phyloP scores from a whole-genome alignment of 1,140 invertebrate genomes.

The Drosophila busckii region DNA sequence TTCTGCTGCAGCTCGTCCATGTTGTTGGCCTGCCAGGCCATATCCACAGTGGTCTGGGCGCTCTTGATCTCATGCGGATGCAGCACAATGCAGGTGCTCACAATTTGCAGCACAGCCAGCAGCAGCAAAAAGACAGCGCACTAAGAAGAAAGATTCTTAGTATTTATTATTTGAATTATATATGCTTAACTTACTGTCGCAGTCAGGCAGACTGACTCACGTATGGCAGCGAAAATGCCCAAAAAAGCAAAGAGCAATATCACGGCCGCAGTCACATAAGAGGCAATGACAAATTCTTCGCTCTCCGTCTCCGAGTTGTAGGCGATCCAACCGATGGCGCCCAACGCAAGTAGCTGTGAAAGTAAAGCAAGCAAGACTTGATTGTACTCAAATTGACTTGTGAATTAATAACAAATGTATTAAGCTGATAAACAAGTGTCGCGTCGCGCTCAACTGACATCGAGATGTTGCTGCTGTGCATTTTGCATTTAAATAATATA shows the following conservation, averaged over 20 bases:
- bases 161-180: neutral
- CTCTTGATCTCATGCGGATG: slow-evolving; percentile 41
- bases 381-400: slow-evolving; percentile 30
- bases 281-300: slow-evolving; percentile 49
- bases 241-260: slow-evolving; percentile 57
- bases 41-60: slow-evolving; percentile 48
- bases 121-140: slow-evolving; percentile 63
- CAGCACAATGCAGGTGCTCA: slow-evolving; percentile 42
- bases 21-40: slow-evolving; percentile 66
- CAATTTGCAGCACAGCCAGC: slow-evolving; percentile 57
- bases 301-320: slow-evolving; percentile 53
- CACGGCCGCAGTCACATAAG: slow-evolving; percentile 44
- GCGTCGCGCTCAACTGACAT: neutral
- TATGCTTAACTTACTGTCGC: slow-evolving; percentile 34
- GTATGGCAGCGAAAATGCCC: slow-evolving; percentile 59
- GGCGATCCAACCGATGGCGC: slow-evolving; percentile 59
- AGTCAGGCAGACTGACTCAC: slow-evolving; percentile 59
- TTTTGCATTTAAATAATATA: neutral
- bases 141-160: slow-evolving; percentile 7
- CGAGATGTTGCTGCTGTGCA: neutral
- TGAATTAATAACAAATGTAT: slow-evolving; percentile 1
- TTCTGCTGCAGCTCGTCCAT: slow-evolving; percentile 63
- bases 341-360: slow-evolving; percentile 55
- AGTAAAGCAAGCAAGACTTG: slow-evolving; percentile 10
- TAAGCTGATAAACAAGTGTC: slow-evolving; percentile 14